Conservation (phyloP, 2,797 vertebrate species). For the Acridotheres tristis region DNA sequence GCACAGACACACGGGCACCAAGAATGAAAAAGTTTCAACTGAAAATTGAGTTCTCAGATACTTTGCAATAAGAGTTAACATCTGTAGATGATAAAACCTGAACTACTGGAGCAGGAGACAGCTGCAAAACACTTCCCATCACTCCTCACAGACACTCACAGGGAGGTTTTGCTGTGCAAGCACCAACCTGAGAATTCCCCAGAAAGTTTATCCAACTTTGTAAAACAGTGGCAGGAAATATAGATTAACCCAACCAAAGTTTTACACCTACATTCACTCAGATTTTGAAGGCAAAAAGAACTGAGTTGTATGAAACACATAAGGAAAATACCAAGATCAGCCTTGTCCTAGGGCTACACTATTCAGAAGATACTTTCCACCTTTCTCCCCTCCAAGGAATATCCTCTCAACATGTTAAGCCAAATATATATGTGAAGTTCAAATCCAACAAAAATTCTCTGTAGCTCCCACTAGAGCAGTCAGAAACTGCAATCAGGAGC, state of each 20-base stretch:
- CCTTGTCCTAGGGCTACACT: not conserved
- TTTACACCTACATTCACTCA: not conserved
- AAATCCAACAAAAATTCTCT: not conserved
- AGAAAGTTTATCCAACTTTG: not conserved
- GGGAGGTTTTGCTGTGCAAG: not conserved
- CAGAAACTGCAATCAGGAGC: not conserved
- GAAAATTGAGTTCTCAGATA: not conserved
- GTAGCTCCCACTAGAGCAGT: accelerated
- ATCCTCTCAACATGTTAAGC: not conserved
- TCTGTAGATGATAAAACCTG: not conserved
- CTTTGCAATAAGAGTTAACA: not conserved
- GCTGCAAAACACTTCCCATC: not conserved
- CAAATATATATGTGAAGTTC: not conserved
- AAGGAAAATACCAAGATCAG: not conserved
- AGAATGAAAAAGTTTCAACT: not conserved
- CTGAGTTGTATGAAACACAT: not conserved
- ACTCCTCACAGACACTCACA: not conserved
- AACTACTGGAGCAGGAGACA: not conserved
- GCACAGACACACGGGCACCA: not conserved
- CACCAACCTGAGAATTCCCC: not conserved
- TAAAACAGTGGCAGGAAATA: not conserved
- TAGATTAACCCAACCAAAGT: not conserved
- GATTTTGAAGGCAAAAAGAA: not conserved
- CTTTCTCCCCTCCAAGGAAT: not conserved
- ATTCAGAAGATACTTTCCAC: not conserved